Percentiles rank a stretch among this genome's conserved stretches.
Conservation (phyloP, 2,113 vertebrate genomes). For the Thomomys bottae region DNA sequence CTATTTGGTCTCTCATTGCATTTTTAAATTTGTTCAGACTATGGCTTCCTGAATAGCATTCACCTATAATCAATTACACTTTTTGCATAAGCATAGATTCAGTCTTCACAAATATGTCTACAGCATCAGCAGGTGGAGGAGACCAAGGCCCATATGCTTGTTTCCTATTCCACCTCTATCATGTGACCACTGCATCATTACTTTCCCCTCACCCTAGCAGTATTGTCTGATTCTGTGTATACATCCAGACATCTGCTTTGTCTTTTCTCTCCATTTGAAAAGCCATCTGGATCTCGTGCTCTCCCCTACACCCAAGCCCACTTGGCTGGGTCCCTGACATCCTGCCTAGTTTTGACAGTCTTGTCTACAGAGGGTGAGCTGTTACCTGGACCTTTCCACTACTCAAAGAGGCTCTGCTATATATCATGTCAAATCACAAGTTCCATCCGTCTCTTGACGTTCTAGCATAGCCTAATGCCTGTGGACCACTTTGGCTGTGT, state of each 20-base stretch:
- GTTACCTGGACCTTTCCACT: constrained; percentile 22
- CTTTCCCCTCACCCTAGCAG: neutral
- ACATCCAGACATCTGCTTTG: constrained; percentile 54
- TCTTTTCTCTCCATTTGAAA: constrained; percentile 44
- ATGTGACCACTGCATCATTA: neutral
- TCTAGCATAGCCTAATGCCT: constrained; percentile 29
- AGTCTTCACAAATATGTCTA: neutral
- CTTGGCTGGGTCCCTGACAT: constrained; percentile 27
- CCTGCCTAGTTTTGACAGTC: constrained; percentile 46
- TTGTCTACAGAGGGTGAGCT: constrained; percentile 5
- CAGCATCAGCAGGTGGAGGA: neutral
- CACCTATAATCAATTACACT: neutral
- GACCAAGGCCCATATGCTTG: neutral
- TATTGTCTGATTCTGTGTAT: neutral
- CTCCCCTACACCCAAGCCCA: constrained; percentile 6
- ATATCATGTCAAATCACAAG: constrained; percentile 48
- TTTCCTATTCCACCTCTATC: neutral
- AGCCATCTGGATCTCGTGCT: constrained; percentile 23
- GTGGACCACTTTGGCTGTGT: constrained; percentile 42
- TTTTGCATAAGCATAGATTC: neutral
- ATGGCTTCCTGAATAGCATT: neutral
- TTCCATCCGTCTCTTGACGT: constrained; percentile 47
- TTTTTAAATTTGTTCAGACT: neutral
- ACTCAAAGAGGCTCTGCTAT: constrained; percentile 47
- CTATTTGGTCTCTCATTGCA: neutral